These are phyloP conservation scores for Argyrosomus regius DNA, from an alignment of 2,797 vertebrate genomes.

Conservation along the genomic window DNA sequence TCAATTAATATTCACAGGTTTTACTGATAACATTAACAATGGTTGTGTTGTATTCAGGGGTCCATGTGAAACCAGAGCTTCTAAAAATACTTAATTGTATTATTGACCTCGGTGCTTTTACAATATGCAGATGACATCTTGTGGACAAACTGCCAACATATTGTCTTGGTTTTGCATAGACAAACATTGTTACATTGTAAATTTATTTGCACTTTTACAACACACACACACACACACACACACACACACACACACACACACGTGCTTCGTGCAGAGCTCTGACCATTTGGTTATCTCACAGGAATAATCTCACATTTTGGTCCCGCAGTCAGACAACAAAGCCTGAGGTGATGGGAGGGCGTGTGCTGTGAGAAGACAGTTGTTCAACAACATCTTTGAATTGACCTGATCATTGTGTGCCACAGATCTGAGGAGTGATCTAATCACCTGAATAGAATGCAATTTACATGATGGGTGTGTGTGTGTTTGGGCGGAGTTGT, in stretches of 20 bases:
- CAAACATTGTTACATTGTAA: not conserved
- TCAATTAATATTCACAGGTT: not conserved
- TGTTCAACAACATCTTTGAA: not conserved
- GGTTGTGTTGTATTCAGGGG: not conserved
- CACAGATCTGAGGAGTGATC: slow-evolving; percentile 6
- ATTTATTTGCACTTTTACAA: not conserved
- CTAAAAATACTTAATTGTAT: no score
- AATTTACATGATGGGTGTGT: slow-evolving; percentile 24
- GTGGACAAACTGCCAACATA: not conserved
- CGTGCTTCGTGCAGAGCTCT: not conserved
- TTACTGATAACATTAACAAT: not conserved
- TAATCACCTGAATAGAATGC: slow-evolving; percentile 25
- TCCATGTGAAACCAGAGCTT: not conserved
- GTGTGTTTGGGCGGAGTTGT: not conserved
- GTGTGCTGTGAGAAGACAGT: not conserved
- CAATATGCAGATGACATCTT: not conserved
- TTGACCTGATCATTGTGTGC: slow-evolving; percentile 10
- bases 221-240: not conserved
- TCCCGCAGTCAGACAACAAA: slow-evolving; percentile 1
- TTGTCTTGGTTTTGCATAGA: not conserved
- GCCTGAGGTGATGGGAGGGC: not conserved
- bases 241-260: not conserved
- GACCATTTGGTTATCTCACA: slow-evolving; percentile 32
- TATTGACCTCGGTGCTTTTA: no score
- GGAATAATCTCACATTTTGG: slow-evolving; percentile 10